Evolutionary conservation across 92 coral and sea anemone species (phyloP), one percentile per base, ranked within the genome.

Genomic region (Epizoanthus illoricatus): DNA sequence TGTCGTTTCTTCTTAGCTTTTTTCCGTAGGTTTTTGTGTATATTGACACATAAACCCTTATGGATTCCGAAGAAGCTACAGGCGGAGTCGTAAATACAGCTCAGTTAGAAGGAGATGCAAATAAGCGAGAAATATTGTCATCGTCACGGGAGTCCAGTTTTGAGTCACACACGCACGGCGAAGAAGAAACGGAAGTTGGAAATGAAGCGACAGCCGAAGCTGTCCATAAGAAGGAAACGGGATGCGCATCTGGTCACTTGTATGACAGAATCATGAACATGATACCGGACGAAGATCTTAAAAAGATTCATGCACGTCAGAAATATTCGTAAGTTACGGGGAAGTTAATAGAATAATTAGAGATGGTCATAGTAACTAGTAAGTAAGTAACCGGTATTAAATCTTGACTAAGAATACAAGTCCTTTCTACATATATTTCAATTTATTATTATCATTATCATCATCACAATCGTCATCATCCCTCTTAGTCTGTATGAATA

Each of bases 241-340:
- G 69, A 36, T 67, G 52, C 47, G 91, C 97, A 3, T 83, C 97
- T 5, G 97, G 87, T 68, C 66, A 81, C 47, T 92, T 92, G 58
- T 87, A 81, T 45, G 74, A 69, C 3, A 83, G 76, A 71, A 90
- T 92, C 84, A 72, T 80, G 33, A 67, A 69, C 18, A 90, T 90
- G 94, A 84, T 90, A 9, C 81, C 82, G 15, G 83, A 87, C 58
- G 71, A 84, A 10, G 97, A 90, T 61, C 80, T 92, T 6, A 68
- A 90, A 45, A 75, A 81, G 33, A 81, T 92, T 9, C 61, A 80
- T 36, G 60, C 62, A 8, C 65, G 71, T 33, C 97, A 92, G 86
- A 74, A 73, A 79, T 80, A 90, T n/a, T 80, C 93, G 97, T 92
- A 73, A 85, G 88, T 71, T 49, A 28, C 36, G 2, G 36, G 36